Percentiles rank a stretch among this genome's conserved stretches.
Evolutionary conservation across 2,797 vertebrate species (phyloP).

Genomic region (Caiman crocodilus): DNA sequence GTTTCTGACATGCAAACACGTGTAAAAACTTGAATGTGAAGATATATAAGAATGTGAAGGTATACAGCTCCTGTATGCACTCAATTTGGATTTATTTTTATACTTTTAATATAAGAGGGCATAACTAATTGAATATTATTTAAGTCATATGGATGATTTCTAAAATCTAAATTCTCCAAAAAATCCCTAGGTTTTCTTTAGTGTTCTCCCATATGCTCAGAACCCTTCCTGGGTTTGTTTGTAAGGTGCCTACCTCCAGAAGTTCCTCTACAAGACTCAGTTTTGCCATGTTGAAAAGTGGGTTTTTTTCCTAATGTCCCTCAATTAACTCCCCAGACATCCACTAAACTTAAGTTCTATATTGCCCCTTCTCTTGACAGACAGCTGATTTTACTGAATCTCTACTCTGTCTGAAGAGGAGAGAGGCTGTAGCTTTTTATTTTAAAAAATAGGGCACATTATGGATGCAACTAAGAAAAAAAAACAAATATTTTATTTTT

Average conservation of each 20-base stretch:
- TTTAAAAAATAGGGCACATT: background rate
- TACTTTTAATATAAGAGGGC: background rate
- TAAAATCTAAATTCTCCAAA: background rate
- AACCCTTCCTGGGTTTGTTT: background rate
- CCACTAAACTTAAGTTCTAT: background rate
- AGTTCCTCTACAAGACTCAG: background rate
- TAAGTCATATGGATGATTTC: background rate
- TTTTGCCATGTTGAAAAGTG: background rate
- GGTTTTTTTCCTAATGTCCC: background rate
- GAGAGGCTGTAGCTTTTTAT: background rate
- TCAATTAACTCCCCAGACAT: background rate
- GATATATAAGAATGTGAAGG: accelerated
- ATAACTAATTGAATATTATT: background rate
- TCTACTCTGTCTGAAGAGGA: background rate
- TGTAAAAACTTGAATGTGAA: background rate
- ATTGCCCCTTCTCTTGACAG: background rate
- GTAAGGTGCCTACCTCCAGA: background rate
- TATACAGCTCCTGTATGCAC: background rate
- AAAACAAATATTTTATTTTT: background rate
- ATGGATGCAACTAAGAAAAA: background rate
- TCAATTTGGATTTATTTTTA: background rate
- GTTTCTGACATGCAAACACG: background rate
- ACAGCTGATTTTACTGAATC: too few species aligned
- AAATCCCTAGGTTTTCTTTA: background rate
- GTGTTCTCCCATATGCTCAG: background rate